phyloP scores from a whole-genome alignment of 2,797 vertebrate genomes.

The Octomys mimax region DNA sequence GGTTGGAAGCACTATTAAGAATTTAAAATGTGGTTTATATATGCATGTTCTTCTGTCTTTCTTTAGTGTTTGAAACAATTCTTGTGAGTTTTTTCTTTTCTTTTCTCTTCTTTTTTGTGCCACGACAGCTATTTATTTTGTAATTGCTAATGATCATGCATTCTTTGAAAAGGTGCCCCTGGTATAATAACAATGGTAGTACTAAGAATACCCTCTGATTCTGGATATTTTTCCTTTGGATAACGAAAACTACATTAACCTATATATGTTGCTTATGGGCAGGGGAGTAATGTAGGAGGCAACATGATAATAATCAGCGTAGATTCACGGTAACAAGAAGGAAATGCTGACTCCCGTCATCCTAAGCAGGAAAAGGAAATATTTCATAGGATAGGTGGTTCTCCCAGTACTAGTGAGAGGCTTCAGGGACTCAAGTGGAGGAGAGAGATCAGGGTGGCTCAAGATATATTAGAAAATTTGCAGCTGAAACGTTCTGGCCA shows the following conservation, averaged over 20 bases:
- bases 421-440: neutral
- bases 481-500: neutral
- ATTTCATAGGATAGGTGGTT: neutral
- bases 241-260: neutral
- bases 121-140: constrained; percentile 17
- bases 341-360: neutral
- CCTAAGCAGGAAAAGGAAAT: neutral
- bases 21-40: constrained; percentile 39
- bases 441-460: neutral
- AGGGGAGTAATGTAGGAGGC: neutral
- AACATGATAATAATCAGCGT: neutral
- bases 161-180: neutral
- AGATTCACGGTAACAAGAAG: neutral
- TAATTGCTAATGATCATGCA: neutral
- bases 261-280: neutral
- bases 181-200: neutral
- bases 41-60: neutral
- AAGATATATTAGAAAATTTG: neutral
- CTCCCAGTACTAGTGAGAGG: neutral
- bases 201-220: neutral
- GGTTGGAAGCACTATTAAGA: constrained; percentile 19
- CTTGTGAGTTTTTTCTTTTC: neutral
- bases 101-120: neutral
- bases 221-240: neutral
- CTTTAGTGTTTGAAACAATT: neutral